A percentile compares a stretch with the other conserved stretches of the same genome.
These are phyloP conservation scores for Physeter macrocephalus DNA, from an alignment of 2,113 vertebrate genomes.

Conservation along the genomic window DNA sequence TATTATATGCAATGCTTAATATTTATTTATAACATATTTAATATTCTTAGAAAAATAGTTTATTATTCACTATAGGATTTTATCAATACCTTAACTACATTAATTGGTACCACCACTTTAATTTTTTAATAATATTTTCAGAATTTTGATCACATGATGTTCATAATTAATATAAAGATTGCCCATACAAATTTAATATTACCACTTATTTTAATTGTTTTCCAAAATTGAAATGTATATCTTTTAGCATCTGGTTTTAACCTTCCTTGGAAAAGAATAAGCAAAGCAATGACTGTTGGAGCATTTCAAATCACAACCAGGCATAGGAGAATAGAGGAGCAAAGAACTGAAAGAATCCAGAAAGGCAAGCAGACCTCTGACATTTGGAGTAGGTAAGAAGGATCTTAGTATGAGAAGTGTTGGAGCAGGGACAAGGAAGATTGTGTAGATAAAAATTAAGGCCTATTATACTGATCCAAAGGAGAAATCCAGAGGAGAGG, in stretches of 20 bases:
- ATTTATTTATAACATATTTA: slow-evolving; percentile 56
- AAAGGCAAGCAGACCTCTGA: not conserved
- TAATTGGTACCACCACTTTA: not conserved
- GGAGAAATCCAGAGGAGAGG: not conserved
- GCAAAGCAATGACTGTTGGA: not conserved
- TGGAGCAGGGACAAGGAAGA: not conserved
- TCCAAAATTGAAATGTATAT: not conserved
- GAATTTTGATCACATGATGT: not conserved
- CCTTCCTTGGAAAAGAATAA: not conserved
- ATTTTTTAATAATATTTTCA: not conserved
- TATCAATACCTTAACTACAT: not conserved
- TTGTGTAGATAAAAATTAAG: not conserved
- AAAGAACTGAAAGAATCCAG: not conserved
- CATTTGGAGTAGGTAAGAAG: not conserved
- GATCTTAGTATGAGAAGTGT: not conserved
- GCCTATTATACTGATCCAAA: not conserved
- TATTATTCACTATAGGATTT: not conserved
- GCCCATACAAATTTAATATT: not conserved
- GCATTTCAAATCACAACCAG: not conserved
- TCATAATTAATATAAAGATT: not conserved
- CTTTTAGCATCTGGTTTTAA: not conserved
- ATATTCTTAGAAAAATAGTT: not conserved
- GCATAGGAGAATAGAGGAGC: not conserved
- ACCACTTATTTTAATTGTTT: not conserved
- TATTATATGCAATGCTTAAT: slow-evolving; percentile 42